Conservation (phyloP, 2,888 invertebrate genomes). For the Chloroclysta siterata region DNA sequence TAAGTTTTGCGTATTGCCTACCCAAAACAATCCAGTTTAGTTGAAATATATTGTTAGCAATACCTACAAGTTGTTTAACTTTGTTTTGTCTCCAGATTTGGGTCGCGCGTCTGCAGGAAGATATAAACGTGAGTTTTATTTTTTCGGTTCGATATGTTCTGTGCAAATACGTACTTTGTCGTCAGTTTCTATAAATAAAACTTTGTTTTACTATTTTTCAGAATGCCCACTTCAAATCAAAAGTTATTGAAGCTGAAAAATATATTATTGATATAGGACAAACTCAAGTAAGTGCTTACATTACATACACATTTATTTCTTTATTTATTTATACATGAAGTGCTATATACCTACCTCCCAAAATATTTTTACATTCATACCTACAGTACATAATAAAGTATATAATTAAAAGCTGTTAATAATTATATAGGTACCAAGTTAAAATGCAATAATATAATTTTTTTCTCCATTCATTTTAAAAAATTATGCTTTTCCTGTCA, state of each 20-base stretch:
- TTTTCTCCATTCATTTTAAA: too few species aligned
- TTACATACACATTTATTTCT: too few species aligned
- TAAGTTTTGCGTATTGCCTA: background rate
- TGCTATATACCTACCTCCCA: too few species aligned
- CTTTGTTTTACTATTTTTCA: slow-evolving; percentile 57
- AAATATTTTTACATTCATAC: background rate
- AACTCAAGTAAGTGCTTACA: slow-evolving; percentile 80
- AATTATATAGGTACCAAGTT: too few species aligned
- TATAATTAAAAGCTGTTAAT: too few species aligned
- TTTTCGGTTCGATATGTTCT: background rate
- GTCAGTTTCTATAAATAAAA: slow-evolving; percentile 23
- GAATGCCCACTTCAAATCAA: slow-evolving; percentile 81
- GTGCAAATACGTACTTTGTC: slow-evolving; percentile 18
- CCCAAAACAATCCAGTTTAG: too few species aligned
- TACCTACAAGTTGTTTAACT: background rate
- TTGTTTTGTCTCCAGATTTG: slow-evolving; percentile 62
- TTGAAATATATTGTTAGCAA: background rate
- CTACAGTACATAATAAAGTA: background rate
- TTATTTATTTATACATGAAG: too few species aligned
- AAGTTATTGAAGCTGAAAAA: slow-evolving; percentile 85
- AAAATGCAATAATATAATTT: too few species aligned
- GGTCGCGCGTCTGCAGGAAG: slow-evolving; percentile 83
- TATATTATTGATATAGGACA: slow-evolving; percentile 85
- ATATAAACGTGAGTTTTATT: slow-evolving; percentile 77
- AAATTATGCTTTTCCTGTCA: too few species aligned